A percentile compares a stretch with the other conserved stretches of the same genome.
Evolutionary conservation across 2,888 invertebrate genomes (phyloP).

Genomic region (Gasteruption jaculator): DNA sequence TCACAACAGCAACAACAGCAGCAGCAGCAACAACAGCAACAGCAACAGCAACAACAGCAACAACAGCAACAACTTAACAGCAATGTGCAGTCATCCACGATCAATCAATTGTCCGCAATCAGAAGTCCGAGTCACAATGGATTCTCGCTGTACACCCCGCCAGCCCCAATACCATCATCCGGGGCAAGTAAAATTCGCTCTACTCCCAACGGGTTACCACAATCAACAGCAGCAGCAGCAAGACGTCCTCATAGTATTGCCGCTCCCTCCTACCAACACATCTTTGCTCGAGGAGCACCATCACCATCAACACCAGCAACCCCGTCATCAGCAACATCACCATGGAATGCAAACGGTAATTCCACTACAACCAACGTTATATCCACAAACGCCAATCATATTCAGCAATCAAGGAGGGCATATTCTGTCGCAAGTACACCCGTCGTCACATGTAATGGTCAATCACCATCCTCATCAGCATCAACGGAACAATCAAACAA

Average conservation of each 20-base stretch:
- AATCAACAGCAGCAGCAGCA: slow-evolving; percentile 37
- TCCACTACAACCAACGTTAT: slow-evolving; percentile 25
- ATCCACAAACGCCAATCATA: too few relatives aligned
- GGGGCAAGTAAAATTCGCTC: slow-evolving; percentile 44
- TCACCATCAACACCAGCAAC: slow-evolving; percentile 51
- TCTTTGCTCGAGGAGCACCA: too few relatives aligned
- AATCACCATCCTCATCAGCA: too few relatives aligned
- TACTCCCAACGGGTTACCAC: slow-evolving; percentile 44
- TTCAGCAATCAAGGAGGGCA: slow-evolving; percentile 29
- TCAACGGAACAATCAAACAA: slow-evolving; percentile 23
- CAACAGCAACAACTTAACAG: slow-evolving; percentile 27
- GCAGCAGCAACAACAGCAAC: slow-evolving; percentile 26
- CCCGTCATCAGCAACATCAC: slow-evolving; percentile 25
- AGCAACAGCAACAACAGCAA: slow-evolving; percentile 25
- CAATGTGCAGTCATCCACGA: slow-evolving; percentile 37
- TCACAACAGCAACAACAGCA: slow-evolving; percentile 30
- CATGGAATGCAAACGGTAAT: slow-evolving; percentile 21
- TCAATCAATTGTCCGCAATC: slow-evolving; percentile 35
- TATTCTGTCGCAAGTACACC: slow-evolving; percentile 39
- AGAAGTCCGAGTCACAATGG: slow-evolving; percentile 46
- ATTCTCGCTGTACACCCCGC: slow-evolving; percentile 59
- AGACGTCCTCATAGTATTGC: slow-evolving; percentile 59
- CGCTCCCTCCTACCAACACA: slow-evolving; percentile 50
- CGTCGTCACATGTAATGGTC: too few relatives aligned
- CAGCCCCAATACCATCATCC: slow-evolving; percentile 51